Base-by-base conservation (phyloP, 2,113 vertebrate genomes). In the Monopterus albus region DNA sequence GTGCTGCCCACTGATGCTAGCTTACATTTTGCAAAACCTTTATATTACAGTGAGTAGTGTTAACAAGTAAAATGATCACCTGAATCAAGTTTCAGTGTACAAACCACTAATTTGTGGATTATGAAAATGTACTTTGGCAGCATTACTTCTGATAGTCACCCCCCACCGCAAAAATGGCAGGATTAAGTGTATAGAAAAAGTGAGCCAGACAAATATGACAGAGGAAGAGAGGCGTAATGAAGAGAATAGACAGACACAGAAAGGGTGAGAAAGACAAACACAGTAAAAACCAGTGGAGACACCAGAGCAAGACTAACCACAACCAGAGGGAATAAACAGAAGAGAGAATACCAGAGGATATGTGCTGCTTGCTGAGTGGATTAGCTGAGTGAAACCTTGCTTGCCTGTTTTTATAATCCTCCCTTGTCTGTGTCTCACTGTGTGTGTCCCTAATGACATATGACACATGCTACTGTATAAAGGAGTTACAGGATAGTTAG, bases 311-410 rank as follows among this genome's bases (percentile, higher is more conserved):
- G 43, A 55, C 40, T 18, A 43, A 33, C 51, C 40, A 75, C 45
- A 59, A 52, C 53, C 49, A 36, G 36, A 25, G 29, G 3, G 11
- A 50, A 56, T 69, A 82, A 81, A 79, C 71, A 77, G 18, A n/a
- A n/a, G n/a, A 57, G 71, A 69, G 53, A 74, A 80, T 53, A 73
- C 3, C 35, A 68, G 45, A 70, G 76, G 81, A 79, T 64, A 53
- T 55, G 33, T 53, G 69, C 51, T 61, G 78, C 75, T 67, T 62
- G n/a, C 60, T 56, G 72, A 72, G 50, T 60, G 65, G 81, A 85
- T 88, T 82, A 78, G 33, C 61, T 7, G 31, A 75, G 52, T 49
- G 28, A 83, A 81, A 75, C 78, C 52, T 69, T 46, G 20, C 62
- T 73, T 39, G 39, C 53, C 64, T 81, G 67, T 68, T 64, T 67